These are phyloP conservation scores for Iphiclides podalirius DNA, from an alignment of 2,888 invertebrate species.

Conservation along the genomic window DNA sequence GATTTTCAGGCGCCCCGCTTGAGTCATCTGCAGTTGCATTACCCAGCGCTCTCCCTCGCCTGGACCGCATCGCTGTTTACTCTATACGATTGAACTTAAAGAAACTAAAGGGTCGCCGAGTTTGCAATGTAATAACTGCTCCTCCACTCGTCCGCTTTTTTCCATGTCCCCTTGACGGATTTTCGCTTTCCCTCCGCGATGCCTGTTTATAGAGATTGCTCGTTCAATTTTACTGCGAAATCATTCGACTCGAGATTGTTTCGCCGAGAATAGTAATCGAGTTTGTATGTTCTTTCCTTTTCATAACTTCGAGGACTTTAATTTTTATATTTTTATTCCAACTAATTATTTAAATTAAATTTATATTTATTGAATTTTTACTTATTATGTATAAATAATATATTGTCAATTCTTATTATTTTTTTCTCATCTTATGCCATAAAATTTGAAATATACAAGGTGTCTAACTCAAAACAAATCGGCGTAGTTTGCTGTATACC, in stretches of 20 bases:
- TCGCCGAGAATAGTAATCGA: not conserved
- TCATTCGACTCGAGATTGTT: slow-evolving; percentile 3
- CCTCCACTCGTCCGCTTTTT: slow-evolving; percentile 41
- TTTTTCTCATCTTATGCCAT: no score
- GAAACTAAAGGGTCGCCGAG: slow-evolving; percentile 47
- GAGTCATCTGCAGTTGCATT: slow-evolving; percentile 59
- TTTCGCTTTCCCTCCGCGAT: slow-evolving; percentile 32
- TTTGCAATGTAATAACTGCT: slow-evolving; percentile 56
- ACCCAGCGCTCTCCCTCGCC: slow-evolving; percentile 42
- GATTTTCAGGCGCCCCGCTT: slow-evolving; percentile 66
- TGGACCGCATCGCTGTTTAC: slow-evolving; percentile 56
- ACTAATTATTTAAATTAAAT: no score
- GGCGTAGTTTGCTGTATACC: no score
- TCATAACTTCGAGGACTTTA: not conserved
- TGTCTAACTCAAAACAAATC: no score
- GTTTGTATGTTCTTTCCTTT: not conserved
- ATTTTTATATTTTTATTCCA: not conserved
- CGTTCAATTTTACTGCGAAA: slow-evolving; percentile 13
- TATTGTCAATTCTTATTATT: no score
- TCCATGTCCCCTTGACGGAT: slow-evolving; percentile 31
- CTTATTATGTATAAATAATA: no score
- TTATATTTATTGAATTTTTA: no score
- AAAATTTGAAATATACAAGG: no score
- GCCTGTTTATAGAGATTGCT: not conserved
- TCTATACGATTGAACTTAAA: slow-evolving; percentile 69